These are phyloP conservation scores for Glaucidium brasilianum DNA, from an alignment of 2,113 vertebrate genomes.

Conservation along the genomic window DNA sequence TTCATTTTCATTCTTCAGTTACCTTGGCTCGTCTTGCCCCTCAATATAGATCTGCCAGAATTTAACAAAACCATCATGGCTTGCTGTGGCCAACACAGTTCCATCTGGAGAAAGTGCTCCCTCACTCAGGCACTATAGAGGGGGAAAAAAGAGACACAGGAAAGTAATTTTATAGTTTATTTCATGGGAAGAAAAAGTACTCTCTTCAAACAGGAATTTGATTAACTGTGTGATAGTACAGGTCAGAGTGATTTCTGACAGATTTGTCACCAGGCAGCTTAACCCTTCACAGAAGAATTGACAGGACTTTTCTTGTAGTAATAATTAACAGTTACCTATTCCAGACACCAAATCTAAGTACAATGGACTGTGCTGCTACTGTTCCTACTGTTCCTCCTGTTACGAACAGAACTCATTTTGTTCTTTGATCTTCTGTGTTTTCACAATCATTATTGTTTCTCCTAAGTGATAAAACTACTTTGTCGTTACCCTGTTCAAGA, in stretches of 20 bases:
- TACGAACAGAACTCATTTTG: background rate
- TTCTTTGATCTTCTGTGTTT: background rate
- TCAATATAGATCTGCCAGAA: conserved; percentile 99
- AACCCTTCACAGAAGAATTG: background rate
- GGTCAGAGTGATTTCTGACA: background rate
- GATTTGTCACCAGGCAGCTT: background rate
- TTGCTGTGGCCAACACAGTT: conserved; percentile 94
- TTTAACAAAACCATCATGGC: conserved; percentile 95
- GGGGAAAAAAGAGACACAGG: background rate
- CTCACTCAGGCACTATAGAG: conserved; percentile 87
- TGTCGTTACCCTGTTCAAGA: background rate
- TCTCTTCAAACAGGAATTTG: background rate
- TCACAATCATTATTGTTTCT: background rate
- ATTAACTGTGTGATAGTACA: background rate
- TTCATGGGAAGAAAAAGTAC: background rate
- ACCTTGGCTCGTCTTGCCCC: conserved; percentile 93
- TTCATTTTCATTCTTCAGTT: background rate
- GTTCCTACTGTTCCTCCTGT: background rate
- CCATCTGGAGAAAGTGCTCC: conserved; percentile 96
- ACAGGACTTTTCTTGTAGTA: background rate
- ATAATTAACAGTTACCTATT: background rate
- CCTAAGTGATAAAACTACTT: background rate
- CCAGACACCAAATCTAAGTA: background rate
- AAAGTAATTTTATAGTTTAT: background rate
- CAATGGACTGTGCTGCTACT: background rate